phyloP scores from a whole-genome alignment of 2,888 invertebrate genomes.

The Standfussiana lucernea region DNA sequence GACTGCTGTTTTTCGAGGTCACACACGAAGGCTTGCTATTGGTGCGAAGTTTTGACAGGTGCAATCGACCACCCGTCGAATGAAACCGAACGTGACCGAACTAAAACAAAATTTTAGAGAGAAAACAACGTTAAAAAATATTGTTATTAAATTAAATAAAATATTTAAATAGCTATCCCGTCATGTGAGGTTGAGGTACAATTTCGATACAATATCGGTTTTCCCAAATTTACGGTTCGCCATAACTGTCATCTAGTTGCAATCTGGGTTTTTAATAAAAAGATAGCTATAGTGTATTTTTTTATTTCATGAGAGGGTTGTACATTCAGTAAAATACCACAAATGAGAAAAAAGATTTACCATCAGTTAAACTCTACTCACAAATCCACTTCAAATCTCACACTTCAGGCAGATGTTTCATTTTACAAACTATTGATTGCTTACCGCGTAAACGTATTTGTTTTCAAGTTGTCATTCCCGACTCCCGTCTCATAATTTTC shows the following conservation, averaged over 20 bases:
- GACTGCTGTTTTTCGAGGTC: slow-evolving; percentile 75
- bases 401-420: background rate
- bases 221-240: slow-evolving; percentile 42
- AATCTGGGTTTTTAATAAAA: background rate
- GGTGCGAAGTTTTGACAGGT: slow-evolving; percentile 70
- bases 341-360: too few relatives aligned
- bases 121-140: background rate
- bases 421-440: background rate
- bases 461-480: slow-evolving; percentile 27
- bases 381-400: background rate
- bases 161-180: too few relatives aligned
- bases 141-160: background rate
- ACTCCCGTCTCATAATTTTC: background rate
- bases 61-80: slow-evolving; percentile 63
- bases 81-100: slow-evolving; percentile 28
- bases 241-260: background rate
- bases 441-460: slow-evolving; percentile 24
- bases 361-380: background rate
- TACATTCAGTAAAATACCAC: background rate
- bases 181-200: background rate
- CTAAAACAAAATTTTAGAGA: background rate
- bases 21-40: slow-evolving; percentile 68
- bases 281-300: slow-evolving; percentile 14
- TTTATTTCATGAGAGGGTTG: background rate
- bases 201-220: slow-evolving; percentile 41